Evolutionary conservation across 2,797 vertebrate species (phyloP).

Genomic region (Bovichtus diacanthus): DNA sequence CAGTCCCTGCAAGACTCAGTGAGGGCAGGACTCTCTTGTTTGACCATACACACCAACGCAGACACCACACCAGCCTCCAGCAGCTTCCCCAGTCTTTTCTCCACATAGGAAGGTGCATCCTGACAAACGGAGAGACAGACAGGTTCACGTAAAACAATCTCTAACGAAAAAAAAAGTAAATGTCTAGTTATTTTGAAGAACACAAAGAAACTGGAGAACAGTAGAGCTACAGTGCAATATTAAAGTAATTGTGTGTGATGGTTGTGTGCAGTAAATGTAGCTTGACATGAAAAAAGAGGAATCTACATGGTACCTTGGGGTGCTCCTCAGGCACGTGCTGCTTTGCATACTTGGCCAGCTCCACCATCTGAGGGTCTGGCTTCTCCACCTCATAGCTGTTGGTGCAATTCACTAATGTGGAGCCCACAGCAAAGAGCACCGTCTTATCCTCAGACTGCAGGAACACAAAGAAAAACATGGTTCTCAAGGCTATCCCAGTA

Average conservation of each 20-base stretch:
- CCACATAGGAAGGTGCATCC: constrained; percentile 91
- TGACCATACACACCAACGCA: constrained; percentile 95
- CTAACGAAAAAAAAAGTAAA: neutral
- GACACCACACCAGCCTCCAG: constrained; percentile 93
- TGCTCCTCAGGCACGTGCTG: constrained; percentile 97
- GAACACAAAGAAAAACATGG: constrained; percentile 16
- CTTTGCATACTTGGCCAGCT: constrained; percentile 98
- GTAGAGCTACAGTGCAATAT: neutral
- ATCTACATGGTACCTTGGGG: constrained; percentile 89
- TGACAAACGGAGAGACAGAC: constrained; percentile 61
- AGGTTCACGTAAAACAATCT: neutral
- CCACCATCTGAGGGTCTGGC: constrained; percentile 95
- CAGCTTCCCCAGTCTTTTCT: constrained; percentile 90
- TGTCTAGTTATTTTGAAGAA: neutral
- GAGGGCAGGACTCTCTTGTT: constrained; percentile 91
- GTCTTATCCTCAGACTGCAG: constrained; percentile 94
- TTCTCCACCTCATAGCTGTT: constrained; percentile 97
- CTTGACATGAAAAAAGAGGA: neutral
- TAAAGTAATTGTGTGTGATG: neutral
- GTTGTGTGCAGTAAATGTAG: neutral
- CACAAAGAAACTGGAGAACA: neutral
- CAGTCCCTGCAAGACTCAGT: constrained; percentile 92
- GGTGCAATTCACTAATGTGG: constrained; percentile 96
- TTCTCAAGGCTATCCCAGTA: neutral
- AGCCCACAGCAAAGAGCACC: constrained; percentile 94